Base-by-base conservation (phyloP, 1,140 invertebrate species). In the Vanessa atalanta region DNA sequence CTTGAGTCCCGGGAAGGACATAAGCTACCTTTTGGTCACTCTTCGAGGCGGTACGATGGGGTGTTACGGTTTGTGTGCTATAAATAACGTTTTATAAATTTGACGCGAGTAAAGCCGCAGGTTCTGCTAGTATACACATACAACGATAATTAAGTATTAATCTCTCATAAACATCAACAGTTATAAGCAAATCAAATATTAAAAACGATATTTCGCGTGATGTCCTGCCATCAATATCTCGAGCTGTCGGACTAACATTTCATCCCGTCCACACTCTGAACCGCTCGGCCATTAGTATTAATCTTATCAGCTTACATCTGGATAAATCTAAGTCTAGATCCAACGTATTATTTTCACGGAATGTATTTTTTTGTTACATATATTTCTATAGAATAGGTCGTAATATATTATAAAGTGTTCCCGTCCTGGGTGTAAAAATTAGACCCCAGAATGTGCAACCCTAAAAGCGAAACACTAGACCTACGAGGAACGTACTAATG, bases 291-390 rank as follows among this genome's bases (percentile, higher is more conserved):
- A 61, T 57, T 11, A 15, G 3, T n/a, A 63, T 50, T 15, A 14
- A 50, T 37, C 20, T 7, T 20, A 53, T 50, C 48, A 50, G 6
- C 48, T 15, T n/a, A 53, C 50, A 7, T 53, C n/a, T n/a, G 16
- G 50, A 53, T 53, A 53, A 53, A 53, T 53, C 50, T 53, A 53
- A 20, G 50, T 53, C 50, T 53, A 53, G 50, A 53, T 53, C 50
- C 9, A 9, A 53, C 8, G 50, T 53, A 8, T 53, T 20, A 14
- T 50, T 50, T 50, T 50, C 48, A 50, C 13, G 48, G 13, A 50
- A 12, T 2, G 13, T 15, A 50, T 50, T 50, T 48, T n/a, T 48
- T 48, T 50, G 11, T 15, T 50, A 14, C 5, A 50, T 3, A 5
- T n/a, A 13, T n/a, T 5, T 50, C 9, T 50, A 50, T 15, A n/a